Conservation (phyloP, 2,113 vertebrate species). For the Vimba vimba region DNA sequence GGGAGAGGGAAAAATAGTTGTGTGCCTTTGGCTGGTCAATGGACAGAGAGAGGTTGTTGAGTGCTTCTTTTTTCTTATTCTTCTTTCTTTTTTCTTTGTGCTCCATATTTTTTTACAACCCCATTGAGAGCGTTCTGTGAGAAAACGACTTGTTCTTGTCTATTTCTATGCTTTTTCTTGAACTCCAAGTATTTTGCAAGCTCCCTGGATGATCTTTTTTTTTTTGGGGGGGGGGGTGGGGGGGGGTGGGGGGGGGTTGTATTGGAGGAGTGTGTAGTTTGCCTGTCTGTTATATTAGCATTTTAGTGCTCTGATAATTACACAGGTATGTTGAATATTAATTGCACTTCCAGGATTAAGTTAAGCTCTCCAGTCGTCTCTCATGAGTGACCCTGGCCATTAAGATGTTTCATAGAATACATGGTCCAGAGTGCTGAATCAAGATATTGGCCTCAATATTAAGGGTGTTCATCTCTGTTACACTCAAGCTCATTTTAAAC, state of each 20-base stretch:
- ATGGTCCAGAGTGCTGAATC: conserved; percentile 47
- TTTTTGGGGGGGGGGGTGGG: no score
- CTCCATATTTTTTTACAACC: conserved; percentile 65
- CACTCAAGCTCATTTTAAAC: background rate
- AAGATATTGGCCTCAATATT: conserved; percentile 25
- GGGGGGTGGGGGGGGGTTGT: background rate
- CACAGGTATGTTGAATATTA: conserved; percentile 59
- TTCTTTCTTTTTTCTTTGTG: conserved; percentile 55
- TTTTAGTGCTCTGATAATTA: conserved; percentile 60
- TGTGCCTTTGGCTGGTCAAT: conserved; percentile 87
- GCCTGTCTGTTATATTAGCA: conserved; percentile 54
- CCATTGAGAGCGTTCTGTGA: conserved; percentile 62
- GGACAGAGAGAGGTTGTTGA: conserved; percentile 82
- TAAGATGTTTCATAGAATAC: conserved; percentile 50
- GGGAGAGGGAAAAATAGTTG: conserved; percentile 80
- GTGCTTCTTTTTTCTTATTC: conserved; percentile 61
- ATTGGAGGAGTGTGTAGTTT: background rate
- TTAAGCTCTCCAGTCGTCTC: conserved; percentile 58
- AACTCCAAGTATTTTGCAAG: conserved; percentile 11
- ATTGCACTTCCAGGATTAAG: conserved; percentile 61
- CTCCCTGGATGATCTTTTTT: background rate
- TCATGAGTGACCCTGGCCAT: conserved; percentile 46
- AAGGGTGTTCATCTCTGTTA: background rate
- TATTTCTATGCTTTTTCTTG: conserved; percentile 51
- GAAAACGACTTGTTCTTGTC: conserved; percentile 70